Evolutionary conservation across 2,888 invertebrate genomes (phyloP).

Genomic region (Dicycla oo): DNA sequence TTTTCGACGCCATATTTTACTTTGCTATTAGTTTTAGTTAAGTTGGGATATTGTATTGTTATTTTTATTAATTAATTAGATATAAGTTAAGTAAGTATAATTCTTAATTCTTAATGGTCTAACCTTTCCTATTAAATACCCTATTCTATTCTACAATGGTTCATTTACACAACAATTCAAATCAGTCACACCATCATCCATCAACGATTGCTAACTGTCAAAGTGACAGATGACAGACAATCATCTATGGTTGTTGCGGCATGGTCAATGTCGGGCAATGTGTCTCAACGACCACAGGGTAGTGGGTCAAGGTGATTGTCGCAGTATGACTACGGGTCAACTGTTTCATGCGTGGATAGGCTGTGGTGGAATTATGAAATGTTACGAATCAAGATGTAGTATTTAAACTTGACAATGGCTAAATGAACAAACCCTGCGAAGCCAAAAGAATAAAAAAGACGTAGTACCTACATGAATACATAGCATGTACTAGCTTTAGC

Average conservation of each 20-base stretch:
- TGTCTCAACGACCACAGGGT: constrained; percentile 30
- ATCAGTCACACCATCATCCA: constrained; percentile 32
- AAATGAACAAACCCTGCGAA: too few relatives aligned
- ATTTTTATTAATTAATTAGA: not conserved
- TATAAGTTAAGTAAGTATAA: not conserved
- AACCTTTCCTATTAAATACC: not conserved
- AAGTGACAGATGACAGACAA: constrained; percentile 29
- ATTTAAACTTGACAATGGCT: too few relatives aligned
- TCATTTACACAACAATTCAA: constrained; percentile 13
- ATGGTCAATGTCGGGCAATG: constrained; percentile 53
- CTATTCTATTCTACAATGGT: constrained; percentile 9
- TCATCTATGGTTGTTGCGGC: constrained; percentile 31
- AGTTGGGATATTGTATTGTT: not conserved
- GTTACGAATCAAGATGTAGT: not conserved
- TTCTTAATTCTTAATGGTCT: not conserved
- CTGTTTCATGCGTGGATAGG: not conserved
- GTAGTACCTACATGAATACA: too few relatives aligned
- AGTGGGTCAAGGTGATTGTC: constrained; percentile 41
- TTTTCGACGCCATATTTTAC: not conserved
- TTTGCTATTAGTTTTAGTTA: too few relatives aligned
- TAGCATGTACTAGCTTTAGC: too few relatives aligned
- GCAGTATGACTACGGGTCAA: constrained; percentile 7
- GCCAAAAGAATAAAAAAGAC: too few relatives aligned
- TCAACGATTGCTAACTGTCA: constrained; percentile 34
- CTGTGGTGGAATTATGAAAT: constrained; percentile 5